Evolutionary conservation across 2,113 vertebrate genomes (phyloP).

Genomic region (Prietella phreatophila): DNA sequence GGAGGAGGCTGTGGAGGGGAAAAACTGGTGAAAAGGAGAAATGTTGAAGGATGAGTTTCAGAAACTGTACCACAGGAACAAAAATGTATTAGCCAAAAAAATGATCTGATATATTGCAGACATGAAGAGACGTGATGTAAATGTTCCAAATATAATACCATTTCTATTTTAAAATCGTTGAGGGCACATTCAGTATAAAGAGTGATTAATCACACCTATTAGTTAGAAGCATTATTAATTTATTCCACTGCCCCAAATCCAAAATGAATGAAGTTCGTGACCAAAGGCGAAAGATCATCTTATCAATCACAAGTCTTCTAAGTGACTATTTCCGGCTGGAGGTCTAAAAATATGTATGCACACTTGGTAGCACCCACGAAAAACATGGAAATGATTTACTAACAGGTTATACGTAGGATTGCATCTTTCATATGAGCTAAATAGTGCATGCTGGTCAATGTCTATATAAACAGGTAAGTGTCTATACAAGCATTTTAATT

Average conservation of each 20-base stretch:
- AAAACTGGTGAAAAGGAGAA: constrained; percentile 29
- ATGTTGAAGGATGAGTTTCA: constrained; percentile 18
- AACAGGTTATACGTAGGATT: neutral
- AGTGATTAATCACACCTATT: constrained; percentile 51
- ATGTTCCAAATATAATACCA: constrained; percentile 40
- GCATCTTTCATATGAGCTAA: neutral
- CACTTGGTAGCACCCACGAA: neutral
- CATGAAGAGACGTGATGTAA: constrained; percentile 20
- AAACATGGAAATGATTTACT: neutral
- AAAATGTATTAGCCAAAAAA: constrained; percentile 22
- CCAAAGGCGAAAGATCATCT: constrained; percentile 34
- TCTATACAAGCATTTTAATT: too few species aligned
- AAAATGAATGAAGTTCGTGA: constrained; percentile 47
- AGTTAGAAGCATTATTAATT: constrained; percentile 48
- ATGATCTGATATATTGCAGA: constrained; percentile 31
- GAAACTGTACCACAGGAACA: constrained; percentile 8
- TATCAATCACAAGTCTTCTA: constrained; percentile 31
- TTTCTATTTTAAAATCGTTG: constrained; percentile 43
- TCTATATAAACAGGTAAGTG: too few species aligned
- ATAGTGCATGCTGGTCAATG: neutral
- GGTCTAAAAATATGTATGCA: neutral
- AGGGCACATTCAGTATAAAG: constrained; percentile 36
- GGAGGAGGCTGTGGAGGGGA: constrained; percentile 57
- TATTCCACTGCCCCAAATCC: constrained; percentile 39
- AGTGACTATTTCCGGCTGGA: constrained; percentile 29